Evolutionary conservation across 2,797 vertebrate species (phyloP).

Genomic region (Mionectes olivaceus): DNA sequence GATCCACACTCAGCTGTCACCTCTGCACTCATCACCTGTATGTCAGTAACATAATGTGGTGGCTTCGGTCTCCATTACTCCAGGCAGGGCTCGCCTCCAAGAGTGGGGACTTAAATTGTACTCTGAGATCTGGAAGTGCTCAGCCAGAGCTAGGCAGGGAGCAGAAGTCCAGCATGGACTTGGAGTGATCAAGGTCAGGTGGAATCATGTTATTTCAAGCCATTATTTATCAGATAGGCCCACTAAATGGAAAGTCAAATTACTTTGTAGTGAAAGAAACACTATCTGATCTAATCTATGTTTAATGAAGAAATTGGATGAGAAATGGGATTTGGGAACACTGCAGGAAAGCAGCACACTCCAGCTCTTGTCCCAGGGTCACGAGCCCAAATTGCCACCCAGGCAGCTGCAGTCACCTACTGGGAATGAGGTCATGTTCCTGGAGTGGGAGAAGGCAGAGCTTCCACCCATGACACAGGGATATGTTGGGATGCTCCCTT

Average conservation of each 20-base stretch:
- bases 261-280: constrained; percentile 50
- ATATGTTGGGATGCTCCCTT: neutral
- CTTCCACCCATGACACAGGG: accelerated
- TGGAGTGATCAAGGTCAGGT: neutral
- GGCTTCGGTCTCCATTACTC: neutral
- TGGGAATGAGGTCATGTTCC: neutral
- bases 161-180: neutral
- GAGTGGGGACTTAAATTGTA: neutral
- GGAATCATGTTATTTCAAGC: neutral
- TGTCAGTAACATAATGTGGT: neutral
- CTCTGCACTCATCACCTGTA: neutral
- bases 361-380: neutral
- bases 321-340: constrained; percentile 14
- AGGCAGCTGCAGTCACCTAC: accelerated
- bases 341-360: neutral
- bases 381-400: accelerated
- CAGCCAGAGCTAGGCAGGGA: neutral
- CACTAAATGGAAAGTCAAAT: constrained; percentile 49
- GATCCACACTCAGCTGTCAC: neutral
- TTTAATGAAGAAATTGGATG: constrained; percentile 37
- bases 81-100: neutral
- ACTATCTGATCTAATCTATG: neutral
- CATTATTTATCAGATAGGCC: constrained; percentile 54
- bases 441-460: neutral
- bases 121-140: neutral